Base-by-base conservation (phyloP, 2,888 invertebrate genomes). In the Phengaris alcon region DNA sequence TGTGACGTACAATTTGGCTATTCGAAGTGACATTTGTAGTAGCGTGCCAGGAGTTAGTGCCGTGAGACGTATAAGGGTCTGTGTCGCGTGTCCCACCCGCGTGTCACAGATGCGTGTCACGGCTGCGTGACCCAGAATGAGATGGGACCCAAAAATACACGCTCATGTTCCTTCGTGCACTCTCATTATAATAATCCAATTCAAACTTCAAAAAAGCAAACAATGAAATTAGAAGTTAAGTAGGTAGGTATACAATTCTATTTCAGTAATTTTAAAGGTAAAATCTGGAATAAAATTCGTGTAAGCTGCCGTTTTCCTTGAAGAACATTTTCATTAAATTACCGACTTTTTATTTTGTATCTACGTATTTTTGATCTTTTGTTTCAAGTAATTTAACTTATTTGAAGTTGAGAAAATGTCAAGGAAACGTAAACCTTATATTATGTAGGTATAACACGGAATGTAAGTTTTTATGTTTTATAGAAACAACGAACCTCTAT, bases 51-150 rank as follows among this genome's bases (percentile, higher is more conserved):
- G 15, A 9, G 51, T 35, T 35, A 51, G 10, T 57, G 57, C 57
- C 15, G 57, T 57, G 57, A 57, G 15, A 15, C 15, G 35, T 35
- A 35, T 35, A 35, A 8, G 57, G 59, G 22, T 64, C 12, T n/a
- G n/a, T n/a, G n/a, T 64, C 12, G 64, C 64, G 35, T 52, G 52
- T 12, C 52, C 52, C 52, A 4, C 52, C 12, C 52, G 52, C 52
- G 52, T 64, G 64, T 12, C 64, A 64, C 64, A 64, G 64, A 64
- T 44, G 64, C 44, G 64, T 64, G 64, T 44, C 44, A 64, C 44
- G 64, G 35, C 64, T 64, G 35, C 64, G 64, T 64, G 64, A 64
- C 64, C 35, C 44, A 22, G 35, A 35, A 35, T 64, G 64, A 13
- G 64, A 64, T 64, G 64, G 35, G 64, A 64, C 12, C 64, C 35